Base-by-base conservation (phyloP, 1,140 invertebrate species). In the Oedothorax gibbosus region DNA sequence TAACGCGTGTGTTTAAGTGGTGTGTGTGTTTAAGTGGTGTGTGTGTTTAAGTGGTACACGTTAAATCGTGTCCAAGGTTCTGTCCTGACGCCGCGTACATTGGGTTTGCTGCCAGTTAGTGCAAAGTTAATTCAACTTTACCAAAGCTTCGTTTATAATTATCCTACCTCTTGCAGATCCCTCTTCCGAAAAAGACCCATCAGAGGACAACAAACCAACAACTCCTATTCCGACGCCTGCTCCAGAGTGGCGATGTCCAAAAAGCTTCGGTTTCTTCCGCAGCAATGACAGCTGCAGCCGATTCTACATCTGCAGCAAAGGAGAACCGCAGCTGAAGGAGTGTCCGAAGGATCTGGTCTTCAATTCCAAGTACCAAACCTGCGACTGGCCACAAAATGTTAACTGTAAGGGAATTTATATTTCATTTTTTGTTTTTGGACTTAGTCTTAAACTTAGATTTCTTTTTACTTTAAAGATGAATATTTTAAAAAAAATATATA, bases 251-350 rank as follows among this genome's bases (percentile, higher is more conserved):
- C 12, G 60, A 7, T 84, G 82, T 53, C 82, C 82, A 0, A 50
- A 18, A 0, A 57, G 14, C 20, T 75, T 65, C 21, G 82, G 82
- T 9, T 68, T 50, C 15, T 76, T 57, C 56, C 20, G 21, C n/a
- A 18, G 68, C 14, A 53, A 35, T 9, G 18, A 12, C 21, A 65
- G 56, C 6, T 88, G 88, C 57, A 83, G 50, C 18, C 73, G 73
- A 8, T 88, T 87, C 60, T 88, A 87, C 66, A 71, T 86, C 35
- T 89, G 88, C 68, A 81, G 62, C 10, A 57, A 87, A 57, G 88
- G 87, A 12, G 54, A 85, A n/a, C 53, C 88, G 0, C 56, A 79
- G 10, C 66, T 87, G 10, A 86, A 87, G 53, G 86, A 85, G 64
- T 88, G 88, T 56, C 87, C 88, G 2, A 83, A 75, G 1, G 76